These are phyloP conservation scores for Meiosimyza decipiens DNA, from an alignment of 2,888 invertebrate species.

Conservation along the genomic window DNA sequence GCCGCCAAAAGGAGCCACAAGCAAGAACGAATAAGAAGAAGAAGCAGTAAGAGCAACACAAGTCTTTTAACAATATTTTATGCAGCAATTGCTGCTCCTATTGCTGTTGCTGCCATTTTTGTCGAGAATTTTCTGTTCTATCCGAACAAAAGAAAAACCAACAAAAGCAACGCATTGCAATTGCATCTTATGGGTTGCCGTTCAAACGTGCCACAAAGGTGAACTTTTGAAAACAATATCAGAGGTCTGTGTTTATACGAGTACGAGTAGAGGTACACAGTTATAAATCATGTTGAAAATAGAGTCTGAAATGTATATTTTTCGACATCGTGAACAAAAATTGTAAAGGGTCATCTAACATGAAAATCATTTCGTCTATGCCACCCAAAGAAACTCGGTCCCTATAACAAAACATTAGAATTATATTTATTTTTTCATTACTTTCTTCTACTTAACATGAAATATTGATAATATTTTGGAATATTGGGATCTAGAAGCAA, in stretches of 20 bases:
- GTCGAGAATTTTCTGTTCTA: neutral
- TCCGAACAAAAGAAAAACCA: conserved; percentile 22
- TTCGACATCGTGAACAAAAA: no score
- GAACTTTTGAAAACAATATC: conserved; percentile 4
- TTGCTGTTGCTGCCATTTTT: conserved; percentile 13
- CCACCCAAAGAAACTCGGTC: no score
- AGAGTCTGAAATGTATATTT: no score
- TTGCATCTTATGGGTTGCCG: conserved; percentile 45
- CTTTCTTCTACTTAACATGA: no score
- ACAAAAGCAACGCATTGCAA: conserved; percentile 16
- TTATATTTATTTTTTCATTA: no score
- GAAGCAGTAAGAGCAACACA: neutral
- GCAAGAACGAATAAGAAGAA: neutral
- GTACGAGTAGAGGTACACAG: neutral
- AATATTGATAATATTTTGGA: no score
- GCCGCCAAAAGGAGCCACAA: neutral
- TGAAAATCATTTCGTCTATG: no score
- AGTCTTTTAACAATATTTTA: conserved; percentile 7
- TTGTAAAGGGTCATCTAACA: no score
- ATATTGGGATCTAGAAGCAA: no score
- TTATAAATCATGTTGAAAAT: neutral
- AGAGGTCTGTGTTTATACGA: conserved; percentile 30
- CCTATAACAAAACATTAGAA: no score
- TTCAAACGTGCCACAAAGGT: conserved; percentile 50
- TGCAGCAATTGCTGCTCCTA: conserved; percentile 3